Conservation (phyloP, 2,888 invertebrate species). For the Bembecia ichneumoniformis region DNA sequence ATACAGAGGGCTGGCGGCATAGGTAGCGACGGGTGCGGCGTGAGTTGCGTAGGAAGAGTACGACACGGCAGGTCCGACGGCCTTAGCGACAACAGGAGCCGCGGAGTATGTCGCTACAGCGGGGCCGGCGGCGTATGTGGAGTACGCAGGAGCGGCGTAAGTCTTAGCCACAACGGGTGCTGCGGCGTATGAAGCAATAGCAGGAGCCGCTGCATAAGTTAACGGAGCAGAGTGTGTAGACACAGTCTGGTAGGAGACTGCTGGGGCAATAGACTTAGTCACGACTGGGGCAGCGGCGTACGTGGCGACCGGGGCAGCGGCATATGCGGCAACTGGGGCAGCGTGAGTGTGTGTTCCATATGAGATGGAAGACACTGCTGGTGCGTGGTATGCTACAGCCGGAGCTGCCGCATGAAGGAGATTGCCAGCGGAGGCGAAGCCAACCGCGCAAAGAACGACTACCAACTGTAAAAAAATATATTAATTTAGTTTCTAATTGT, state of each 20-base stretch:
- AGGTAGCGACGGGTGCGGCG: conserved; percentile 37
- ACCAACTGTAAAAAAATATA: conserved; percentile 24
- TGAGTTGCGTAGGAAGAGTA: conserved; percentile 16
- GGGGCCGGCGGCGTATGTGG: conserved; percentile 22
- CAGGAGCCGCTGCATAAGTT: conserved; percentile 29
- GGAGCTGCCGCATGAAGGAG: conserved; percentile 17
- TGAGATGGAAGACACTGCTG: conserved; percentile 5
- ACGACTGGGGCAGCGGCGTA: conserved; percentile 12
- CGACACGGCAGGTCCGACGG: conserved; percentile 24
- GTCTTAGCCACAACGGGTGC: conserved; percentile 27
- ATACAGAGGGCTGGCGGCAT: conserved; percentile 22
- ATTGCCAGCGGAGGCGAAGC: conserved; percentile 55
- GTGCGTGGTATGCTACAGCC: conserved; percentile 7
- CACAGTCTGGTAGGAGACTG: conserved; percentile 7
- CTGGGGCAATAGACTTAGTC: conserved; percentile 5
- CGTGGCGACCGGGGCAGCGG: conserved; percentile 10
- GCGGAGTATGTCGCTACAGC: conserved; percentile 22
- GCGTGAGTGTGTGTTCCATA: conserved; percentile 3
- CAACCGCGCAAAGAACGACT: conserved; percentile 48
- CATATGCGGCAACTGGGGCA: conserved; percentile 18
- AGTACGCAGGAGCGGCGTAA: conserved; percentile 25
- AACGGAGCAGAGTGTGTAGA: conserved; percentile 25
- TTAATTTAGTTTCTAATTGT: not conserved
- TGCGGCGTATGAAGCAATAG: conserved; percentile 25
- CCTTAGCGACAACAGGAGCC: conserved; percentile 37